Evolutionary conservation across 2,888 invertebrate species (phyloP).

Genomic region (Diabrotica balteata): DNA sequence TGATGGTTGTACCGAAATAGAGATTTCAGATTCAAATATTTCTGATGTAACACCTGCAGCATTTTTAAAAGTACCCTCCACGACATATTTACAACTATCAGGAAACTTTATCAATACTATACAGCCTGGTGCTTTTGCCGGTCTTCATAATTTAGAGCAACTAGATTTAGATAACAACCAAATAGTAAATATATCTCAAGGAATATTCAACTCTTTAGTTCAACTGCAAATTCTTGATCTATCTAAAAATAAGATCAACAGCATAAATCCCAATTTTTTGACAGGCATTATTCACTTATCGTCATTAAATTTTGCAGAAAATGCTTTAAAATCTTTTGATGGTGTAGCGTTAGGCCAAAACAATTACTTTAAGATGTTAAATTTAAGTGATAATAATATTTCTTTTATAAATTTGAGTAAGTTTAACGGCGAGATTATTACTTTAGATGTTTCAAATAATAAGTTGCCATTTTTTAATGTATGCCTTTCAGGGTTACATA

Average conservation of each 20-base stretch:
- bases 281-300: slow-evolving; percentile 5
- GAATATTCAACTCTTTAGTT: slow-evolving; percentile 25
- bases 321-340: slow-evolving; percentile 12
- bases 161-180: slow-evolving; percentile 22
- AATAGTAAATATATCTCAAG: slow-evolving; percentile 6
- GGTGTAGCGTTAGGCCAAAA: slow-evolving; percentile 10
- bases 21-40: neutral
- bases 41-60: neutral
- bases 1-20: neutral
- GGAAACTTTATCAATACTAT: slow-evolving; percentile 10
- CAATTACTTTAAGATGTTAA: neutral
- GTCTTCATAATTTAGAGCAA: slow-evolving; percentile 11
- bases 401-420: slow-evolving; percentile 11
- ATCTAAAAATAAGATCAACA: slow-evolving; percentile 14
- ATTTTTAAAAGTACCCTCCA: neutral
- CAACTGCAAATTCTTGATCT: slow-evolving; percentile 11
- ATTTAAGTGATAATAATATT: slow-evolving; percentile 10
- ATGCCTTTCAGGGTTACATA: slow-evolving; percentile 6
- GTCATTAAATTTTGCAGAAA: slow-evolving; percentile 18
- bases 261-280: slow-evolving; percentile 7
- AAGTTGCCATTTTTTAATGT: slow-evolving; percentile 6
- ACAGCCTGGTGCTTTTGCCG: slow-evolving; percentile 14
- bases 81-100: neutral
- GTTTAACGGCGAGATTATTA: slow-evolving; percentile 1
- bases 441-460: slow-evolving; percentile 14